Conservation (phyloP, 2,888 invertebrate genomes). For the Camponotus fellah region DNA sequence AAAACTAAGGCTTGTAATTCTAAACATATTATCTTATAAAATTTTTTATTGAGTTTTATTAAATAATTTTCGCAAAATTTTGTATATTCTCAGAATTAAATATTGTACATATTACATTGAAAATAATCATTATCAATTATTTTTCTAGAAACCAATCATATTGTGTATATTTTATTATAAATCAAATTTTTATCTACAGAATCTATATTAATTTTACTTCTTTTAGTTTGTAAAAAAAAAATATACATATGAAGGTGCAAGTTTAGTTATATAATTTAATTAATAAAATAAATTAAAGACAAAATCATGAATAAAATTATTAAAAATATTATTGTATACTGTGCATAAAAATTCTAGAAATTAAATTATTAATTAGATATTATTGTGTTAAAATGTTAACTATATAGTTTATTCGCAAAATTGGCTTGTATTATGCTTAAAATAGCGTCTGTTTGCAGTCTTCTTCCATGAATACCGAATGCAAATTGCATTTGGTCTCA, state of each 20-base stretch:
- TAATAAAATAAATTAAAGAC: neutral
- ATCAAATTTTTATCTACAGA: neutral
- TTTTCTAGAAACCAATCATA: neutral
- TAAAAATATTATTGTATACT: neutral
- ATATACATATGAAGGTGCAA: too few species aligned
- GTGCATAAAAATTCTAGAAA: neutral
- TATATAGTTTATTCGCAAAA: neutral
- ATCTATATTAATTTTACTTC: neutral
- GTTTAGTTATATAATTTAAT: neutral
- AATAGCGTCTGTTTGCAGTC: constrained; percentile 41
- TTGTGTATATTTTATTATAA: neutral
- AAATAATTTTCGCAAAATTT: constrained; percentile 13
- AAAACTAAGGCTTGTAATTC: neutral
- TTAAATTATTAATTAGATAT: neutral
- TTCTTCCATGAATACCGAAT: constrained; percentile 49
- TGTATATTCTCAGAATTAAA: neutral
- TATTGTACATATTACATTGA: neutral
- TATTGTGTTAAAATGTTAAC: constrained; percentile 11
- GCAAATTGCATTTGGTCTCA: constrained; percentile 54
- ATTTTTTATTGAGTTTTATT: neutral
- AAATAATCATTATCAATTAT: constrained; percentile 10
- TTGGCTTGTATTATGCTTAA: constrained; percentile 29
- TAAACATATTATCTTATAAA: constrained; percentile 6
- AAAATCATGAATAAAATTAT: neutral
- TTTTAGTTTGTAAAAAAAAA: neutral